A percentile compares a stretch with the other conserved stretches of the same genome.
Conservation (phyloP, 1,140 invertebrate genomes). For the Magallana gigas region DNA sequence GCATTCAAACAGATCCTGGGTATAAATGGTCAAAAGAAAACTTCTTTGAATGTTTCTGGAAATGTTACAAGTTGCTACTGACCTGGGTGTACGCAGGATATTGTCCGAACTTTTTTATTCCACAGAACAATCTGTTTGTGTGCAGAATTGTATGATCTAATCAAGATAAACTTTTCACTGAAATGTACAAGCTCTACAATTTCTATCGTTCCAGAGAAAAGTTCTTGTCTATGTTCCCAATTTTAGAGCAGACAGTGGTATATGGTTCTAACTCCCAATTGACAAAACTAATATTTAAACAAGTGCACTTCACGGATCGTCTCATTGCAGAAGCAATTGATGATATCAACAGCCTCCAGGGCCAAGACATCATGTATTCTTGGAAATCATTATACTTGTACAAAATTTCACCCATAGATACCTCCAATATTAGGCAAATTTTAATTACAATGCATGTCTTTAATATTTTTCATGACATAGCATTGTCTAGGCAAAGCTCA, state of each 20-base stretch:
- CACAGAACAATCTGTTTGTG: constrained; percentile 44
- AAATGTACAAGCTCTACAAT: neutral
- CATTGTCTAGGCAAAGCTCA: neutral
- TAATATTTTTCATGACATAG: neutral
- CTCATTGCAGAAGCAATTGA: neutral
- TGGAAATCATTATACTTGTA: neutral
- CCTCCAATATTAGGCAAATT: neutral
- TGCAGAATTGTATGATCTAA: constrained; percentile 25
- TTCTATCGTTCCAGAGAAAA: neutral
- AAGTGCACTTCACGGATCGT: neutral
- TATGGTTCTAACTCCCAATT: neutral
- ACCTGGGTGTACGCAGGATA: constrained; percentile 30
- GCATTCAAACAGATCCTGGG: neutral
- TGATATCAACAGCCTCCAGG: neutral
- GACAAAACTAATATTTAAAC: neutral
- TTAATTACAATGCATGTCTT: neutral
- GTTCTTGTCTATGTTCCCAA: neutral
- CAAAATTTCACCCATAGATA: neutral
- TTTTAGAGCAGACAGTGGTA: neutral
- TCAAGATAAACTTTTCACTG: neutral
- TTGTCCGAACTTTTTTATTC: constrained; percentile 42
- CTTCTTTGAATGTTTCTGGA: constrained; percentile 34
- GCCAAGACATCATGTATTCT: neutral
- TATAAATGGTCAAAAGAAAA: constrained; percentile 1
- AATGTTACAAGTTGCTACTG: constrained; percentile 38